These are phyloP conservation scores for Pangasius sanitwongsei DNA, from an alignment of 2,797 vertebrate species.

Conservation along the genomic window DNA sequence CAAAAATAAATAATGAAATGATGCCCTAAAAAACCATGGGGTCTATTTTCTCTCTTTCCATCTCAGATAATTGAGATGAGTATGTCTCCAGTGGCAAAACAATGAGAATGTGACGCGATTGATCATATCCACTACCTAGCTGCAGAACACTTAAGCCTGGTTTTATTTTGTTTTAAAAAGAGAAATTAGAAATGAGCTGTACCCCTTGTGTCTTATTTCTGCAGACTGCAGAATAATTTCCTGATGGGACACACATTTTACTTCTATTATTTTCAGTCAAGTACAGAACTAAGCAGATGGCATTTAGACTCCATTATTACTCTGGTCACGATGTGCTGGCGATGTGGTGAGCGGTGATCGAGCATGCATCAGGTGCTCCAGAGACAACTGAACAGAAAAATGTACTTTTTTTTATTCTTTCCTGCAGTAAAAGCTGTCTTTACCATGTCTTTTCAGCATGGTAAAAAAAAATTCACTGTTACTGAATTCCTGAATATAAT, in stretches of 20 bases:
- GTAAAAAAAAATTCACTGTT: background rate
- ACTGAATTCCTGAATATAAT: background rate
- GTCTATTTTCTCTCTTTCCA: background rate
- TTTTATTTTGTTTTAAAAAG: background rate
- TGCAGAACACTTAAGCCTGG: background rate
- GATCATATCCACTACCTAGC: background rate
- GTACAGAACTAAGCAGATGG: conserved; percentile 21
- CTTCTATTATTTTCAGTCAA: background rate
- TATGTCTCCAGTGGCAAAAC: background rate
- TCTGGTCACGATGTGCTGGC: background rate
- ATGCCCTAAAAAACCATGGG: background rate
- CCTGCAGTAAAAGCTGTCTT: conserved; percentile 9
- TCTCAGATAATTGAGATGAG: background rate
- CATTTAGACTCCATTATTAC: conserved; percentile 35
- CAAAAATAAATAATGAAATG: conserved; percentile 3
- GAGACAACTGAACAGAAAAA: conserved; percentile 4
- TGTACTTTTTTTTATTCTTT: conserved; percentile 8
- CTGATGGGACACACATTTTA: background rate
- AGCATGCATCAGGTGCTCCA: conserved; percentile 28
- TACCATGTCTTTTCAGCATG: no score
- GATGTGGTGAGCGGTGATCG: background rate
- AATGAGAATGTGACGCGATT: background rate
- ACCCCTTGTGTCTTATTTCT: background rate
- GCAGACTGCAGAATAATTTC: conserved; percentile 7
- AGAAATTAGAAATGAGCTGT: background rate